These are phyloP conservation scores for Semicossyphus pulcher DNA, from an alignment of 2,113 vertebrate genomes.

Conservation along the genomic window DNA sequence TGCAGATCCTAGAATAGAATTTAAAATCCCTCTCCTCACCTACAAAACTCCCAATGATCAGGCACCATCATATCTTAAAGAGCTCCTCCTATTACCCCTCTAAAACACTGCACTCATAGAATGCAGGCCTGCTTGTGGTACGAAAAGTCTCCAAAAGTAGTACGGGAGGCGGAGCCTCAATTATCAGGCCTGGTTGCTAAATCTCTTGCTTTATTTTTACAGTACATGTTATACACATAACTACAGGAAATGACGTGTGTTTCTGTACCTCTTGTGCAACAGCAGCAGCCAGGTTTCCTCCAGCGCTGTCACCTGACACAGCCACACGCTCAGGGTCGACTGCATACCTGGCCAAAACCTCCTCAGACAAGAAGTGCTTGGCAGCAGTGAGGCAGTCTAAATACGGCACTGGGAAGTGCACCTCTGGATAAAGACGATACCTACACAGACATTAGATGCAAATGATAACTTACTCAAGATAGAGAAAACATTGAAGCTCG, in stretches of 20 bases:
- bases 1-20: too few species aligned
- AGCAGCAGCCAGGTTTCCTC: constrained; percentile 94
- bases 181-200: too few species aligned
- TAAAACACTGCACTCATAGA: too few species aligned
- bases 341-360: constrained; percentile 85
- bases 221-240: too few species aligned
- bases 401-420: constrained; percentile 89
- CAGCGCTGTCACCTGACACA: constrained; percentile 94
- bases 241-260: not conserved
- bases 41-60: too few species aligned
- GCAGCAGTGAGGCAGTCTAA: constrained; percentile 87
- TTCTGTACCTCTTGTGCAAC: constrained; percentile 90
- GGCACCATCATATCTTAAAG: too few species aligned
- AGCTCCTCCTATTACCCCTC: too few species aligned
- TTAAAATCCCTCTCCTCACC: too few species aligned
- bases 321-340: constrained; percentile 90
- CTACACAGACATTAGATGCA: constrained; percentile 72
- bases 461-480: not conserved
- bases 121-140: too few species aligned
- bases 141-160: too few species aligned
- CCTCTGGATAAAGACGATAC: constrained; percentile 91
- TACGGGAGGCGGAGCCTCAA: too few species aligned
- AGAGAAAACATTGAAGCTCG: not conserved
- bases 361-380: constrained; percentile 88
- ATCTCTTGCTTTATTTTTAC: too few species aligned